phyloP scores from a whole-genome alignment of 1,140 invertebrate species.

The Drosophila watanabei region DNA sequence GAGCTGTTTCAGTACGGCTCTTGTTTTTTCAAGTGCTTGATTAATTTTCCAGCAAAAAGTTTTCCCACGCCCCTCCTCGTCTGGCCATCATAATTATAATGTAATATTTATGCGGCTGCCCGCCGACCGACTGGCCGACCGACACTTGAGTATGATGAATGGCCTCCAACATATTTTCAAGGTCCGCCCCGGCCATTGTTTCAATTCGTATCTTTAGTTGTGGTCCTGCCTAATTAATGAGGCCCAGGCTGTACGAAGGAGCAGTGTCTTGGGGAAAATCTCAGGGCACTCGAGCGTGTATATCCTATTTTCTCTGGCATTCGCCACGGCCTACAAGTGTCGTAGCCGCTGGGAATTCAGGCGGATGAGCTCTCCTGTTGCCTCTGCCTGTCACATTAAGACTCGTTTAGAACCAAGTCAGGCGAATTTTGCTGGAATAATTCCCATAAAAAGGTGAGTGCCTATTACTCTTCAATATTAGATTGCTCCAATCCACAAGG shows the following conservation, averaged over 20 bases:
- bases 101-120: slow-evolving; percentile 59
- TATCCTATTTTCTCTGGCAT: slow-evolving; percentile 4
- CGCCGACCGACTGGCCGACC: slow-evolving; percentile 16
- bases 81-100: slow-evolving; percentile 71
- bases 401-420: slow-evolving; percentile 34
- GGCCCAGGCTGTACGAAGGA: slow-evolving; percentile 13
- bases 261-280: slow-evolving; percentile 11
- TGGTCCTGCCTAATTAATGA: slow-evolving; percentile 69
- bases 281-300: slow-evolving; percentile 24
- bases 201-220: slow-evolving; percentile 50
- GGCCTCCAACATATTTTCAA: slow-evolving; percentile 51
- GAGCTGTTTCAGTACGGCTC: slow-evolving; percentile 30
- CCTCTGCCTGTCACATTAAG: slow-evolving; percentile 28
- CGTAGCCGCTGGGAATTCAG: slow-evolving; percentile 13
- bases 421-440: slow-evolving; percentile 15
- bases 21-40: slow-evolving; percentile 53
- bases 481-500: background rate
- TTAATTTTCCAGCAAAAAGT: slow-evolving; percentile 67
- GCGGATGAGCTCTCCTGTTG: background rate
- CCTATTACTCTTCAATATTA: slow-evolving; percentile 18
- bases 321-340: slow-evolving; percentile 3
- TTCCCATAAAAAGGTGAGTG: slow-evolving; percentile 14
- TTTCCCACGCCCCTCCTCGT: slow-evolving; percentile 37
- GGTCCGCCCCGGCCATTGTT: slow-evolving; percentile 51
- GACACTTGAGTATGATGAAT: slow-evolving; percentile 72